phyloP scores from a whole-genome alignment of 53 echinoderm and acorn worm species.

The Hippasteria phrygiana region DNA sequence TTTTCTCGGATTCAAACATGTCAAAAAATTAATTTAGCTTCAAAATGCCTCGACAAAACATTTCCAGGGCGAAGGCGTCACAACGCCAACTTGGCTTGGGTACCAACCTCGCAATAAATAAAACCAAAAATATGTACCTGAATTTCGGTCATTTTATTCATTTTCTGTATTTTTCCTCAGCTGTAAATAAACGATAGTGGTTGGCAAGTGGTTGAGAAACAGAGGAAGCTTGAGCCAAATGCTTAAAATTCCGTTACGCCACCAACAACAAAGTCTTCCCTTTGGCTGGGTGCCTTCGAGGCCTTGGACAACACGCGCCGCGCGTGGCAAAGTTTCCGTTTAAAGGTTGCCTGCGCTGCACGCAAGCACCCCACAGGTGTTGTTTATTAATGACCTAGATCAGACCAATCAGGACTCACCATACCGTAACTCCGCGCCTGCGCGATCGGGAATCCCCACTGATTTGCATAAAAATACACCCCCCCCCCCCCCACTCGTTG shows the following conservation, averaged over 20 bases:
- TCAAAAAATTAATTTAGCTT: too few relatives aligned
- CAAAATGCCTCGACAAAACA: background rate
- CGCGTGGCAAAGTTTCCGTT: conserved; percentile 33
- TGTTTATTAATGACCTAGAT: conserved; percentile 26
- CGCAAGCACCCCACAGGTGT: conserved; percentile 26
- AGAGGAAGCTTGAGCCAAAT: background rate
- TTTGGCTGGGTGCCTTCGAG: background rate
- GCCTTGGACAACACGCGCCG: conserved; percentile 45
- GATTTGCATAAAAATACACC: too few relatives aligned
- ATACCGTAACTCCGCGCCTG: background rate
- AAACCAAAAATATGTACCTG: background rate
- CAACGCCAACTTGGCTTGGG: background rate
- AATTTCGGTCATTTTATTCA: background rate
- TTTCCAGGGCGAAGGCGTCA: background rate
- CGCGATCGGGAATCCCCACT: background rate
- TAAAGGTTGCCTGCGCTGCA: background rate
- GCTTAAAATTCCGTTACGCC: conserved; percentile 55
- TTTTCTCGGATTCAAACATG: too few relatives aligned
- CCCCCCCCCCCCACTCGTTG: too few relatives aligned
- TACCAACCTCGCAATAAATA: background rate
- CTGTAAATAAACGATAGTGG: background rate
- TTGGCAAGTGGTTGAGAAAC: background rate
- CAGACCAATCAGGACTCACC: conserved; percentile 4
- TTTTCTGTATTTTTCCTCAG: background rate
- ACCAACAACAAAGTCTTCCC: conserved; percentile 12